phyloP scores from a whole-genome alignment of 2,113 vertebrate species.

The Psittacula cyanocephala region DNA sequence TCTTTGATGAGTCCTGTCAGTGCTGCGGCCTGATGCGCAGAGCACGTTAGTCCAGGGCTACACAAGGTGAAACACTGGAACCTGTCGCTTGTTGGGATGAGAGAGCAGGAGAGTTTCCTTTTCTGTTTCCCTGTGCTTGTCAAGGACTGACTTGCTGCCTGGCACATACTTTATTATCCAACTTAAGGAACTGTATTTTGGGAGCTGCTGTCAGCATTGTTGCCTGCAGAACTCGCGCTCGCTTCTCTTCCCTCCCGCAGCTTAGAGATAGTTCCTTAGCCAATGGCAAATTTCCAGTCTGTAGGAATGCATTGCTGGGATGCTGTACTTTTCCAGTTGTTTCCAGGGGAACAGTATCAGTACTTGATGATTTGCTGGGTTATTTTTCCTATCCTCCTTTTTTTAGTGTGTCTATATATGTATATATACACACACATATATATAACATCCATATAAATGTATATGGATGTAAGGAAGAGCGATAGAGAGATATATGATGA shows the following conservation, averaged over 20 bases:
- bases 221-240: not conserved
- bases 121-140: not conserved
- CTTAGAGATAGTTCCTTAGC: not conserved
- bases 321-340: conserved; percentile 1
- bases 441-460: not conserved
- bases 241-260: not conserved
- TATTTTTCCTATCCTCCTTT: not conserved
- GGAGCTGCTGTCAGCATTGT: not conserved
- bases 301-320: not conserved
- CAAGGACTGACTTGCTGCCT: not conserved
- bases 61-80: not conserved
- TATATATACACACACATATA: rapidly evolving
- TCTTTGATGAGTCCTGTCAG: not conserved
- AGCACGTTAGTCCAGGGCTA: not conserved
- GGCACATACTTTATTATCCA: not conserved
- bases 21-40: not conserved
- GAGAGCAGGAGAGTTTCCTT: not conserved
- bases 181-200: conserved; percentile 9
- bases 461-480: not conserved
- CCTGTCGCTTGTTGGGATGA: not conserved
- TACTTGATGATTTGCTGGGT: not conserved
- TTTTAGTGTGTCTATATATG: not conserved
- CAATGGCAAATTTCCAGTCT: not conserved
- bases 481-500: not conserved
- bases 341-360: not conserved